phyloP scores from a whole-genome alignment of 2,797 vertebrate species.

The Urosaurus nigricauda region DNA sequence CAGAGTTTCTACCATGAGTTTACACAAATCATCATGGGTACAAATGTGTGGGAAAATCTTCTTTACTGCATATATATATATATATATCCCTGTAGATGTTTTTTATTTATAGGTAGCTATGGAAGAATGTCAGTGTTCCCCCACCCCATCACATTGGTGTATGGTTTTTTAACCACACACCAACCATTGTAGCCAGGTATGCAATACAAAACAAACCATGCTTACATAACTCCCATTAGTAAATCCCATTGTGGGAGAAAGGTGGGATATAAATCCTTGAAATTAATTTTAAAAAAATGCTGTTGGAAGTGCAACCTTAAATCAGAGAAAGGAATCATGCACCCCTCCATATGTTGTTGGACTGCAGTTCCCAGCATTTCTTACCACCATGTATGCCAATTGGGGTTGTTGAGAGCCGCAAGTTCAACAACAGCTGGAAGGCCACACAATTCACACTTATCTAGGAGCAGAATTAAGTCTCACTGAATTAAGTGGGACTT shows the following conservation, averaged over 20 bases:
- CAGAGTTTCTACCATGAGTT: background rate
- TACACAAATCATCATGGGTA: background rate
- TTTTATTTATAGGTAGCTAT: background rate
- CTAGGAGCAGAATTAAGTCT: too few species aligned
- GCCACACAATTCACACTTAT: too few species aligned
- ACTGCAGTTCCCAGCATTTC: too few species aligned
- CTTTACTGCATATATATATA: background rate
- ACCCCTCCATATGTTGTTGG: too few species aligned
- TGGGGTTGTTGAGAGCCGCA: too few species aligned
- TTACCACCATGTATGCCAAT: too few species aligned
- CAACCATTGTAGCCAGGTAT: background rate
- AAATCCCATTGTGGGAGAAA: background rate
- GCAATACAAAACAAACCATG: background rate
- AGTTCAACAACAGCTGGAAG: too few species aligned
- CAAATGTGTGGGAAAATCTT: background rate
- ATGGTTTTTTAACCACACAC: too few species aligned
- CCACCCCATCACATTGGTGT: background rate
- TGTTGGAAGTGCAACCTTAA: background rate
- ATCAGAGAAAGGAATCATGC: too few species aligned
- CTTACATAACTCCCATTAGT: background rate
- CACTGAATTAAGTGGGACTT: too few species aligned
- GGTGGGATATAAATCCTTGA: too few species aligned
- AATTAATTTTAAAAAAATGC: background rate
- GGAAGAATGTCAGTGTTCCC: background rate
- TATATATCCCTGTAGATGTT: background rate